Conservation (phyloP, 2,113 vertebrate species). For the Trochalopteron elliotii region DNA sequence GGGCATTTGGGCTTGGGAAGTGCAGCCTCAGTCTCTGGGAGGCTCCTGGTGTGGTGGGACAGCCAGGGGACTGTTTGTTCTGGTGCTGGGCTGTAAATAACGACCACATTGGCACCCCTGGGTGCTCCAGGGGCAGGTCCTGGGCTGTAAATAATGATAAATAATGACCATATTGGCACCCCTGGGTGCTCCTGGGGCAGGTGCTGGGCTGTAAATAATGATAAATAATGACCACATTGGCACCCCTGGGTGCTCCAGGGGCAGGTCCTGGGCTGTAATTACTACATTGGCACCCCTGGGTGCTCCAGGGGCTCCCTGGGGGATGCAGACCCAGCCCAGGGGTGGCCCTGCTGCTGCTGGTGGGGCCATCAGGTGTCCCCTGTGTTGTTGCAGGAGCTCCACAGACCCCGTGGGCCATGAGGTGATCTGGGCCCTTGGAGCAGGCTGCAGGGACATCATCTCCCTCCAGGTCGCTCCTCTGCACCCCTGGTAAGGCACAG, state of each 20-base stretch:
- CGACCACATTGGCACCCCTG: no score
- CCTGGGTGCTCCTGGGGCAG: background rate
- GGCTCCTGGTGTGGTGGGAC: background rate
- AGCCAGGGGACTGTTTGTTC: background rate
- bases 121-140: background rate
- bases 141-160: background rate
- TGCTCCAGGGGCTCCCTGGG: background rate
- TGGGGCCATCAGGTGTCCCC: background rate
- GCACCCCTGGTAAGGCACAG: constrained; percentile 88
- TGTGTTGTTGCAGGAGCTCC: constrained; percentile 82
- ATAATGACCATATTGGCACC: background rate
- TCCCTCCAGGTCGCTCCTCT: constrained; percentile 96
- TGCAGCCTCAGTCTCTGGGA: fast-evolving
- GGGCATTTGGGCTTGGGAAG: background rate
- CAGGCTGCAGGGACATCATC: constrained; percentile 98
- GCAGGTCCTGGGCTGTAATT: background rate
- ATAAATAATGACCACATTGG: no score
- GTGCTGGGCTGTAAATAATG: background rate
- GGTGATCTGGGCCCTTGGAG: constrained; percentile 97
- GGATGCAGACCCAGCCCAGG: background rate
- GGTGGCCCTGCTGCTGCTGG: fast-evolving
- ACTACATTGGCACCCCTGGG: background rate
- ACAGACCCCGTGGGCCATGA: constrained; percentile 97
- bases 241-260: background rate
- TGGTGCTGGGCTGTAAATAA: background rate